These are phyloP conservation scores for Penelope pileata DNA, from an alignment of 2,113 vertebrate genomes.

Conservation along the genomic window DNA sequence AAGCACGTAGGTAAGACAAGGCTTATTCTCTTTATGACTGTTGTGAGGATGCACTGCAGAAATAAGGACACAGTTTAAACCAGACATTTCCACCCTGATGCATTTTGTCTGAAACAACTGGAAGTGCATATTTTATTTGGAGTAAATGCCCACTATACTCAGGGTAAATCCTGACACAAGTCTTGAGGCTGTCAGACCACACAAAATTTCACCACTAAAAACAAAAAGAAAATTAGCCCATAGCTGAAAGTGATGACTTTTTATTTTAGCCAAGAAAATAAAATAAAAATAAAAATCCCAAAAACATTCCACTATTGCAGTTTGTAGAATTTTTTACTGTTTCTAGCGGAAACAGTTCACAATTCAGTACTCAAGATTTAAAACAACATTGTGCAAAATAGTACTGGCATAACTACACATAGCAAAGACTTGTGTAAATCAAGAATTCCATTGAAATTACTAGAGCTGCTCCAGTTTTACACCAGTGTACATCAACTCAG, in stretches of 20 bases:
- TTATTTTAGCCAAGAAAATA: constrained; percentile 47
- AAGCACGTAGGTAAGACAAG: neutral
- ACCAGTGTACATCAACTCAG: constrained; percentile 46
- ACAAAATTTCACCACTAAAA: neutral
- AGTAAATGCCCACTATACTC: neutral
- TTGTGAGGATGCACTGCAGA: neutral
- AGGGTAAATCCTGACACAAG: neutral
- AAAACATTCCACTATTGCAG: constrained; percentile 53
- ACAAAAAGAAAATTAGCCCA: constrained; percentile 20
- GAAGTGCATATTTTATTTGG: neutral
- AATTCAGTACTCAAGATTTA: constrained; percentile 49
- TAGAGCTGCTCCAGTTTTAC: constrained; percentile 62
- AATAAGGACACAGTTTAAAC: neutral
- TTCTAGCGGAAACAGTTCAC: constrained; percentile 56
- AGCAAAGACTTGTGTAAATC: constrained; percentile 53
- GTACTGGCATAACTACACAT: constrained; percentile 66
- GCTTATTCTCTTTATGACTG: neutral
- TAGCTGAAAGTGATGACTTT: neutral
- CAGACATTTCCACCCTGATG: neutral
- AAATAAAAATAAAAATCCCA: neutral
- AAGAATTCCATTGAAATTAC: constrained; percentile 56
- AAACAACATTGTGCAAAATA: constrained; percentile 67
- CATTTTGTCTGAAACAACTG: neutral
- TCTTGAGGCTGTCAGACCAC: neutral
- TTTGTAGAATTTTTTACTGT: constrained; percentile 43